phyloP scores from a whole-genome alignment of 2,888 invertebrate genomes.

The Anaspis maculata region DNA sequence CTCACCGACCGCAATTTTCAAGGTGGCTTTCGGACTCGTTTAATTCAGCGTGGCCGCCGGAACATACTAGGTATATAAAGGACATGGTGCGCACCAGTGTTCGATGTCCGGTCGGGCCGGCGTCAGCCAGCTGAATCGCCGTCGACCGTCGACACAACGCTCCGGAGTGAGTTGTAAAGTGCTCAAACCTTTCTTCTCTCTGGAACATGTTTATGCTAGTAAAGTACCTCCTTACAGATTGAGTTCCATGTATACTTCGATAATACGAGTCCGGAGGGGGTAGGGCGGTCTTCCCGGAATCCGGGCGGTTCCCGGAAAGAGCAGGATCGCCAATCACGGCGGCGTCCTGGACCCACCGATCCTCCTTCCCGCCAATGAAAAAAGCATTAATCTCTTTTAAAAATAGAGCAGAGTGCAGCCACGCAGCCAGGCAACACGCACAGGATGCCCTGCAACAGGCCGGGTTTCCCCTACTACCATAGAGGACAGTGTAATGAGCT shows the following conservation, averaged over 20 bases:
- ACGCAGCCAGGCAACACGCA: conserved; percentile 38
- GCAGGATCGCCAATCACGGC: conserved; percentile 36
- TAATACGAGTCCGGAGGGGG: conserved; percentile 37
- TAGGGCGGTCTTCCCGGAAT: conserved; percentile 34
- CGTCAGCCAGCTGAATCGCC: too few relatives aligned
- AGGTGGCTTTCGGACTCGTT: too few relatives aligned
- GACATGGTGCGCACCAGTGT: too few relatives aligned
- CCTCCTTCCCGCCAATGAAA: conserved; percentile 46
- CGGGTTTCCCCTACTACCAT: conserved; percentile 39
- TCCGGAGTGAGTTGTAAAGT: too few relatives aligned
- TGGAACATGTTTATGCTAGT: conserved; percentile 43
- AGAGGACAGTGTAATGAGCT: conserved; percentile 42
- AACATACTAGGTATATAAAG: too few relatives aligned
- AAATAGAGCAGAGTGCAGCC: conserved; percentile 42
- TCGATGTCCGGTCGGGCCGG: too few relatives aligned
- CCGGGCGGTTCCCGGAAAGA: conserved; percentile 36
- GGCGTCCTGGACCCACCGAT: conserved; percentile 27
- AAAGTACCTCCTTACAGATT: conserved; percentile 44
- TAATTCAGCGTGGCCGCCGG: too few relatives aligned
- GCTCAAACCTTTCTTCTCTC: conserved; percentile 37
- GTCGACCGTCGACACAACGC: too few relatives aligned
- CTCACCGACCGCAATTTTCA: too few relatives aligned
- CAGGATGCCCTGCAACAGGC: too few relatives aligned
- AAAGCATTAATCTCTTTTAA: conserved; percentile 46
- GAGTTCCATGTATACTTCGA: conserved; percentile 41